These are phyloP conservation scores for Xylophagus ater DNA, from an alignment of 2,888 invertebrate genomes.

Conservation along the genomic window DNA sequence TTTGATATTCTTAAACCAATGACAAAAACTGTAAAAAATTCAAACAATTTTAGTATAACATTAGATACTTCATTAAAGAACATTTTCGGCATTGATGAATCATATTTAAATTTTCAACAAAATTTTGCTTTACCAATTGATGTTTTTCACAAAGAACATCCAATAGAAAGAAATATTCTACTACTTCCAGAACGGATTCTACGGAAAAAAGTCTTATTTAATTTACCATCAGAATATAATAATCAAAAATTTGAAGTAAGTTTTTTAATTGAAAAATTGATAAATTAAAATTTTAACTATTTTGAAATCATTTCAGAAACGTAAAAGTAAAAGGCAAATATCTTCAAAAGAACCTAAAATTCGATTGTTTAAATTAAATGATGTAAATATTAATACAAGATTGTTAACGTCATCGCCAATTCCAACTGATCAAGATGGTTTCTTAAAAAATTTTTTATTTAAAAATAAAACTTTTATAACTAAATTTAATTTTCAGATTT, in stretches of 20 bases:
- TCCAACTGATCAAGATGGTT: slow-evolving; percentile 19
- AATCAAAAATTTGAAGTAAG: slow-evolving; percentile 27
- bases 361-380: slow-evolving; percentile 11
- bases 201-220: slow-evolving; percentile 21
- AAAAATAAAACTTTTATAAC: neutral
- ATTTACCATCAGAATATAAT: slow-evolving; percentile 25
- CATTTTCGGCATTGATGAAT: slow-evolving; percentile 15
- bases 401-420: slow-evolving; percentile 18
- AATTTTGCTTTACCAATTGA: slow-evolving; percentile 16
- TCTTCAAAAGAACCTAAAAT: neutral
- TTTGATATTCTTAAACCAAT: slow-evolving; percentile 25
- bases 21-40: slow-evolving; percentile 19
- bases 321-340: neutral
- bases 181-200: slow-evolving; percentile 22
- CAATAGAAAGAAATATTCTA: slow-evolving; percentile 22
- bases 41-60: slow-evolving; percentile 24
- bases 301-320: neutral
- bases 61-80: slow-evolving; percentile 25
- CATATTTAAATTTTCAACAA: slow-evolving; percentile 7
- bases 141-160: slow-evolving; percentile 14
- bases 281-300: too few relatives aligned
- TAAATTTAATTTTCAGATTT: slow-evolving; percentile 19
- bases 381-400: slow-evolving; percentile 16
- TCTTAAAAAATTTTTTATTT: slow-evolving; percentile 2
- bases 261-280: too few relatives aligned